Percentiles rank a stretch among this genome's conserved stretches.
Conservation (phyloP, 2,797 vertebrate genomes). For the Clamator glandarius region DNA sequence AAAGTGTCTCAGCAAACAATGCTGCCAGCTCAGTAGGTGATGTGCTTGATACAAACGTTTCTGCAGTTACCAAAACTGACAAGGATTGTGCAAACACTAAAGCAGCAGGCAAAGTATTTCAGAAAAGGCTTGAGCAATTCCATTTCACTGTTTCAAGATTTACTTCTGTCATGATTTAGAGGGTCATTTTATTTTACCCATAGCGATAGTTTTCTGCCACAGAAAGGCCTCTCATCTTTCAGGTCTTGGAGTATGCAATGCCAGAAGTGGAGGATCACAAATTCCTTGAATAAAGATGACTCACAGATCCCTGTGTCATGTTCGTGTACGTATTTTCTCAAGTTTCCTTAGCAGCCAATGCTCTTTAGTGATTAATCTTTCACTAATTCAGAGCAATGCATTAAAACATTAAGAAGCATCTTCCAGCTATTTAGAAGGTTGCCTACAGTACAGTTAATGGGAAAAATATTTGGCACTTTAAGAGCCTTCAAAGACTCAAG, state of each 20-base stretch:
- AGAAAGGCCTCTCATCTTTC: neutral
- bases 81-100: neutral
- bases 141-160: neutral
- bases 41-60: neutral
- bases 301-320: neutral
- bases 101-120: neutral
- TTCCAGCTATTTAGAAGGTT: neutral
- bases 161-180: neutral
- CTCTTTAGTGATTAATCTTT: neutral
- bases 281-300: neutral
- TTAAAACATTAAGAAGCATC: neutral
- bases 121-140: neutral
- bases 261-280: neutral
- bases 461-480: constrained; percentile 19
- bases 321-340: neutral
- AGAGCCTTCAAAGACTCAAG: constrained; percentile 21
- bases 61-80: too few species aligned
- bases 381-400: neutral
- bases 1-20: neutral
- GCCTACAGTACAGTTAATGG: neutral
- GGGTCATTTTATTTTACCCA: neutral
- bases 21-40: neutral
- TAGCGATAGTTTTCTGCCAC: neutral
- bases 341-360: neutral
- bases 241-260: fast-evolving